Conservation (phyloP, 2,113 vertebrate genomes). For the Todiramphus chloris region DNA sequence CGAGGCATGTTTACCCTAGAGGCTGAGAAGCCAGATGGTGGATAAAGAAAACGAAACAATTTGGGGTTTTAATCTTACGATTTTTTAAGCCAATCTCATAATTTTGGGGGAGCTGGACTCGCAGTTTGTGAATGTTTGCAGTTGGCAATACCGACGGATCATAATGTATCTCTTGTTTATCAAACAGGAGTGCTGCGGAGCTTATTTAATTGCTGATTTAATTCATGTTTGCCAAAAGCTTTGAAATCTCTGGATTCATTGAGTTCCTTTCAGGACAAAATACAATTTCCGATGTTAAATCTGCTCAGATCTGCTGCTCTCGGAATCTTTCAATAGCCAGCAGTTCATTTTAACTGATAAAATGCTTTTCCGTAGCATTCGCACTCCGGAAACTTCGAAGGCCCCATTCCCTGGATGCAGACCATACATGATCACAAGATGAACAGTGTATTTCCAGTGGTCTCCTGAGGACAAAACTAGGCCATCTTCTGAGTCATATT, state of each 20-base stretch:
- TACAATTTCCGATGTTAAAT: conserved; percentile 20
- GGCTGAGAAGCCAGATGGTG: conserved; percentile 61
- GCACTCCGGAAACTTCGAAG: not conserved
- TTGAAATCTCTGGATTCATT: conserved; percentile 44
- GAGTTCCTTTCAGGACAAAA: conserved; percentile 38
- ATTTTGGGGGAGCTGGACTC: conserved; percentile 58
- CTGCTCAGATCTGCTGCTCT: conserved; percentile 9
- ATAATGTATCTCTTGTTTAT: conserved; percentile 35
- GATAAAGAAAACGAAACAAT: conserved; percentile 67
- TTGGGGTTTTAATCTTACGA: conserved; percentile 56
- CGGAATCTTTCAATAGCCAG: not conserved
- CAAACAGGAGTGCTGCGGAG: not conserved
- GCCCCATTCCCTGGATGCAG: not conserved
- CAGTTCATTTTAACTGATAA: not conserved
- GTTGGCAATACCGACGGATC: conserved; percentile 45
- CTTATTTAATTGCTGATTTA: conserved; percentile 56
- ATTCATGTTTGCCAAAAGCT: conserved; percentile 52
- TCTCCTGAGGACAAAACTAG: not conserved
- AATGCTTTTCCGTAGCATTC: not conserved
- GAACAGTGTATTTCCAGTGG: not conserved
- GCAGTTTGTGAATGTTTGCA: not conserved
- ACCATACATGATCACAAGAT: not conserved
- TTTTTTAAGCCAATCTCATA: conserved; percentile 62
- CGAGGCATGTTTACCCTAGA: conserved; percentile 45
- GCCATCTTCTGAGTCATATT: not conserved